Percentiles rank a stretch among this genome's conserved stretches.
Conservation (phyloP, 1,140 invertebrate genomes). For the Amyelois transitella region DNA sequence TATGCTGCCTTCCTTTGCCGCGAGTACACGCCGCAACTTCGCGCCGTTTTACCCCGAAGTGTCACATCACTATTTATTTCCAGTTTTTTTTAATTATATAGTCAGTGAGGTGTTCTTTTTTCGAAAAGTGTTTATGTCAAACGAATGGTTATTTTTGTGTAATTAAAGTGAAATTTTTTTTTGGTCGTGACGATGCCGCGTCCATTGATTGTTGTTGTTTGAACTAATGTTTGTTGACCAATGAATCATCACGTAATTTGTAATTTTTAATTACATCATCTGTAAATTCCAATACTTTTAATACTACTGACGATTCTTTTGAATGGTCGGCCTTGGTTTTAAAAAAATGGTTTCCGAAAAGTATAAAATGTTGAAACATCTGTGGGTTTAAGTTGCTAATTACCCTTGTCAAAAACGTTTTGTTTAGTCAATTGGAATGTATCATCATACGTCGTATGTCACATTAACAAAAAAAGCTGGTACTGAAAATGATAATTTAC, state of each 20-base stretch:
- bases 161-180: not conserved
- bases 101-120: constrained; percentile 24
- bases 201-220: not conserved
- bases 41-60: constrained; percentile 23
- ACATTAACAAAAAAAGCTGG: too few species aligned
- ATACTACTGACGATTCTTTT: not conserved
- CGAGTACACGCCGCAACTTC: constrained; percentile 26
- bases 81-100: too few species aligned
- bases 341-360: not conserved
- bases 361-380: not conserved
- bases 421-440: not conserved
- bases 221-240: not conserved
- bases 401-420: not conserved
- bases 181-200: not conserved
- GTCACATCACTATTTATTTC: constrained; percentile 31
- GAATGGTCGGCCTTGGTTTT: not conserved
- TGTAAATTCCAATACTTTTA: not conserved
- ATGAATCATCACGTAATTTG: not conserved
- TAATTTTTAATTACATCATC: not conserved
- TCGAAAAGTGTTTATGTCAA: constrained; percentile 6
- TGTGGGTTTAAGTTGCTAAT: not conserved
- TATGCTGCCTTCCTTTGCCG: constrained; percentile 38
- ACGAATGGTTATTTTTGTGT: constrained; percentile 4
- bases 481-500: too few species aligned
- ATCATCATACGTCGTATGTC: not conserved